A percentile compares a stretch with the other conserved stretches of the same genome.
phyloP scores from a whole-genome alignment of 2,113 vertebrate genomes.

The Seriola quinqueradiata region DNA sequence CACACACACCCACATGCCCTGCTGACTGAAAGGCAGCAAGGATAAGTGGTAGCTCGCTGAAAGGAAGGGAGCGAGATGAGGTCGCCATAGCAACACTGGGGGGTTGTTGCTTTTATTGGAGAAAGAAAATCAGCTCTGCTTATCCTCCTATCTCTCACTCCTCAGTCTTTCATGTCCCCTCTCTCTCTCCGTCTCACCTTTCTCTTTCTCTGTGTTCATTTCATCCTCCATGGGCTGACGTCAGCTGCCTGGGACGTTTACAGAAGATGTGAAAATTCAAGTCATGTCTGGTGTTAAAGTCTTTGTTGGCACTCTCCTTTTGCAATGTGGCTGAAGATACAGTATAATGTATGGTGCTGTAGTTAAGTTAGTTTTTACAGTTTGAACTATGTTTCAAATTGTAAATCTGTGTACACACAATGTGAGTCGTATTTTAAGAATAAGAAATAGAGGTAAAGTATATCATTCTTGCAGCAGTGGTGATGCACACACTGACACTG shows the following conservation, averaged over 20 bases:
- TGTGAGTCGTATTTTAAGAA: not conserved
- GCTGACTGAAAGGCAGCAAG: slow-evolving; percentile 78
- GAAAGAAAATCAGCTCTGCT: slow-evolving; percentile 69
- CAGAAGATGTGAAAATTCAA: slow-evolving; percentile 37
- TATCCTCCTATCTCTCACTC: slow-evolving; percentile 40
- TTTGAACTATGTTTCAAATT: not conserved
- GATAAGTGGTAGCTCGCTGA: slow-evolving; percentile 79
- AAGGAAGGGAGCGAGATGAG: slow-evolving; percentile 70
- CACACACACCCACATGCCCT: slow-evolving; percentile 72
- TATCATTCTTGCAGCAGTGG: not conserved
- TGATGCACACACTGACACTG: not conserved
- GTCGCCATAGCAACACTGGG: slow-evolving; percentile 80
- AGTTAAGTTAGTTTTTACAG: not conserved
- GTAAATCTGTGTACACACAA: not conserved
- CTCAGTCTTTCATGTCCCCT: slow-evolving; percentile 34
- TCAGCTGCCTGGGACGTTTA: slow-evolving; percentile 32
- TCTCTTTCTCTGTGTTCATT: slow-evolving; percentile 35
- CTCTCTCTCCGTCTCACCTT: slow-evolving; percentile 45
- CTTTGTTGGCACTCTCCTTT: slow-evolving; percentile 1
- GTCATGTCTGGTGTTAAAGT: slow-evolving; percentile 35
- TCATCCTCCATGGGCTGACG: slow-evolving; percentile 34
- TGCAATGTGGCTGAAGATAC: not conserved
- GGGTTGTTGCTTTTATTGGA: slow-evolving; percentile 75
- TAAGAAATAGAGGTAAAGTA: not conserved
- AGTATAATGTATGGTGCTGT: slow-evolving; percentile 5